phyloP scores from a whole-genome alignment of 1,140 invertebrate species.

The Heliconius nattereri region DNA sequence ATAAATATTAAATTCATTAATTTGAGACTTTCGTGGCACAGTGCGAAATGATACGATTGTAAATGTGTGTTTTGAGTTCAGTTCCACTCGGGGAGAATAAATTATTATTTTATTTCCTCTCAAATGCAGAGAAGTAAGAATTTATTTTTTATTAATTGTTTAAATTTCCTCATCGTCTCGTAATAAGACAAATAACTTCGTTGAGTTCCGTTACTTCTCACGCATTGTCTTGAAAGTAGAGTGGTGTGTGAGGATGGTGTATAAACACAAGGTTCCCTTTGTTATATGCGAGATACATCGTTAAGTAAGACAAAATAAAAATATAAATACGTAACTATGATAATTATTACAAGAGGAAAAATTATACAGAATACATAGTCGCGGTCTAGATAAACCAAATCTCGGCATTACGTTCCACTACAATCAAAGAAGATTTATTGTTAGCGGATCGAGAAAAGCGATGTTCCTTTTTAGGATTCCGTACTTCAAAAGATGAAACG shows the following conservation, averaged over 20 bases:
- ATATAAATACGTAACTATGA: background rate
- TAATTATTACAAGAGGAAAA: background rate
- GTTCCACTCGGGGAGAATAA: too few relatives aligned
- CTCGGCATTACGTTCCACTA: background rate
- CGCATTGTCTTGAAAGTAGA: background rate
- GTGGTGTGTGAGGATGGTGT: background rate
- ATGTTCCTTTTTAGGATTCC: too few relatives aligned
- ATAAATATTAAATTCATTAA: too few relatives aligned
- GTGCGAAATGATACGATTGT: too few relatives aligned
- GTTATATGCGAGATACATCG: background rate
- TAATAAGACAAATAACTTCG: background rate
- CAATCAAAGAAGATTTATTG: background rate
- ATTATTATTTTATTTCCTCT: too few relatives aligned
- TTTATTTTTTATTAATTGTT: too few relatives aligned
- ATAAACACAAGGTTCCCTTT: background rate
- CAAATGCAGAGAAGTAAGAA: too few relatives aligned
- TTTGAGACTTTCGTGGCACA: too few relatives aligned
- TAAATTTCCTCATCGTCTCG: too few relatives aligned
- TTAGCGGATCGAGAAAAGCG: background rate
- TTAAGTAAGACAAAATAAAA: background rate
- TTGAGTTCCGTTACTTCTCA: background rate
- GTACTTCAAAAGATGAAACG: background rate
- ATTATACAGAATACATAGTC: background rate
- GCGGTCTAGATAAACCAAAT: conserved; percentile 1
- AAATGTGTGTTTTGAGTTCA: too few relatives aligned